Evolutionary conservation across 2,113 vertebrate genomes (phyloP).

Genomic region (Spheniscus mendiculus): DNA sequence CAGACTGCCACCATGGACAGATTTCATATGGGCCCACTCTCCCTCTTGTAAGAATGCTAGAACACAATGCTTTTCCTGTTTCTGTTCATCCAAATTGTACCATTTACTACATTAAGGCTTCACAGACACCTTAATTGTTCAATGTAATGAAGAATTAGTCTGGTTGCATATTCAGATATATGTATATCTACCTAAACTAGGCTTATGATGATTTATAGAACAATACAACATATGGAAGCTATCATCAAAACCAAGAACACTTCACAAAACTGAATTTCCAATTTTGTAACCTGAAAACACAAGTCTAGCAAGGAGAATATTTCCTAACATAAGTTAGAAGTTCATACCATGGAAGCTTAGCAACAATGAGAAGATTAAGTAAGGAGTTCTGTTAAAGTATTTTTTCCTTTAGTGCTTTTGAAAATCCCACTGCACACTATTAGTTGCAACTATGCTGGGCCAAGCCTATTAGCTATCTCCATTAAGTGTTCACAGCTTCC

Average conservation of each 20-base stretch:
- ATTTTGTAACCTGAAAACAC: background rate
- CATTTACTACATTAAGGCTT: background rate
- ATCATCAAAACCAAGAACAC: background rate
- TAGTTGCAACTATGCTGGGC: background rate
- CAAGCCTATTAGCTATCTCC: constrained; percentile 19
- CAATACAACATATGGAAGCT: fast-evolving
- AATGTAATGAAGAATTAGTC: background rate
- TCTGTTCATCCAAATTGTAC: background rate
- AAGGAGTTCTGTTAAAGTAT: background rate
- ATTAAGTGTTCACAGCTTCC: background rate
- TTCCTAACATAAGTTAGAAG: background rate
- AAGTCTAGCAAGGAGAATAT: background rate
- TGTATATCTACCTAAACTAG: background rate
- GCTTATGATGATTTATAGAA: background rate
- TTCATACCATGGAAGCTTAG: constrained; percentile 3
- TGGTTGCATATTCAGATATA: background rate
- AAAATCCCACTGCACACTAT: constrained; percentile 15
- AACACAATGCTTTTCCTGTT: background rate
- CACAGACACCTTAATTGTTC: background rate
- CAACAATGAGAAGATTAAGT: constrained; percentile 29
- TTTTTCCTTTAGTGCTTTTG: constrained; percentile 22
- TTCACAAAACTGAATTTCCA: background rate
- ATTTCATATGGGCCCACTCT: background rate
- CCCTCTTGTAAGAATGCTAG: background rate
- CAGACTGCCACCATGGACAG: background rate